Percentiles rank a stretch among this genome's conserved stretches.
These are phyloP conservation scores for Mimachlamys varia DNA, from an alignment of 2,888 invertebrate species.

Conservation along the genomic window DNA sequence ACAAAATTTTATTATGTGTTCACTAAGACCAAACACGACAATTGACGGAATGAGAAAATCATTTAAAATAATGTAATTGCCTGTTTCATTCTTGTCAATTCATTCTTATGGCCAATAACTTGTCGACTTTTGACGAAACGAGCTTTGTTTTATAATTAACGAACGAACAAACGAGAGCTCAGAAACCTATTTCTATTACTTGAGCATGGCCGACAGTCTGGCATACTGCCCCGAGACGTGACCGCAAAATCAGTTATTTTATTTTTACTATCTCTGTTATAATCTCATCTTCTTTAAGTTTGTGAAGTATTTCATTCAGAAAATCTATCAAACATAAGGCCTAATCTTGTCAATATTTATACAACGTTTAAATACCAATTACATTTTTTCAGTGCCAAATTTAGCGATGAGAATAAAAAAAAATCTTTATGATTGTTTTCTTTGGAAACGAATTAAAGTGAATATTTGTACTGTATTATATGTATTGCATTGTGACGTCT, in stretches of 20 bases:
- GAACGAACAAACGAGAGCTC: neutral
- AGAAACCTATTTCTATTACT: neutral
- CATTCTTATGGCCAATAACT: slow-evolving; percentile 18
- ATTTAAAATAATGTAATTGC: slow-evolving; percentile 34
- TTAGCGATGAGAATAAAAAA: too few species aligned
- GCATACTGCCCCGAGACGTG: neutral
- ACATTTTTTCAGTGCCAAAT: too few species aligned
- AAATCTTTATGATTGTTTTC: too few species aligned
- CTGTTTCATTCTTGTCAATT: neutral
- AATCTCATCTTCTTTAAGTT: too few species aligned
- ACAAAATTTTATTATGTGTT: slow-evolving; percentile 36
- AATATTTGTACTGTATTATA: too few species aligned
- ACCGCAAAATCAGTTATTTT: neutral
- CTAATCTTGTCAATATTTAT: too few species aligned
- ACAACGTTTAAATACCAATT: too few species aligned
- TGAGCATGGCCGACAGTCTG: neutral
- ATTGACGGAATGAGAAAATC: slow-evolving; percentile 18
- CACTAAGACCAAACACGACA: slow-evolving; percentile 23
- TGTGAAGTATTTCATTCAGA: too few species aligned
- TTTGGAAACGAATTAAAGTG: too few species aligned
- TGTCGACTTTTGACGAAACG: slow-evolving; percentile 22
- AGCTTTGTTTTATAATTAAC: slow-evolving; percentile 20
- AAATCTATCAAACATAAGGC: too few species aligned
- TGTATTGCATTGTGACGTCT: too few species aligned
- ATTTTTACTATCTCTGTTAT: neutral